Evolutionary conservation across 2,797 vertebrate genomes (phyloP), one percentile per base, ranked within the genome.

Genomic region (Falco cherrug): DNA sequence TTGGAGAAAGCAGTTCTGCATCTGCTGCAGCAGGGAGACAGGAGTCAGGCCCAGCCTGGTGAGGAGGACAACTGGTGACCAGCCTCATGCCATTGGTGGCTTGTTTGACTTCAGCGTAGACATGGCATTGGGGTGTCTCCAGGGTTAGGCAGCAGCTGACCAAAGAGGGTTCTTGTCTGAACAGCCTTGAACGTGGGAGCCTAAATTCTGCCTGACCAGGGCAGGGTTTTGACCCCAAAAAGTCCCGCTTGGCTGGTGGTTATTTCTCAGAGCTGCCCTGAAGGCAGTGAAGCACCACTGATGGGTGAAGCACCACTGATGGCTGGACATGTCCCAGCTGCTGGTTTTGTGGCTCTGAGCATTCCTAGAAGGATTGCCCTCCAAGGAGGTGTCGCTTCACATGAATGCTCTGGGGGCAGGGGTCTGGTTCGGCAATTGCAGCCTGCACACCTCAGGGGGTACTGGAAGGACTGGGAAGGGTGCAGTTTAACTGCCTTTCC

Each of bases 381-480:
- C 47, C 0, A 0, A 57, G 59, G 41, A 39, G 31, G 33, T 43
- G 12, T 16, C 39, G 2, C 31, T 60, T 86, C 39, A 59, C 25
- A 5, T 5, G 37, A 51, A 16, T 65, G 53, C 33, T 76, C n/a
- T 0, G 0, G 0, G 6, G 15, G 2, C 2, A 1, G 11, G 0
- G 4, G 15, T 54, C 47, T 33, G 31, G 2, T 71, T 60, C 5
- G 6, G 77, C 33, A 87, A 16, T 5, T 68, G n/a, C 43, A 93
- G 83, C 48, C 47, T 67, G 39, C 0, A 1, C 16, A 48, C n/a
- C 47, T n/a, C 37, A 28, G 10, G 17, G 0, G 9, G 2, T n/a
- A 15, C 25, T 56, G 56, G 59, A 45, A 69, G 37, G 35, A 41
- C 20, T 39, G 31, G 67, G n/a, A 69, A 65, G 17, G 60, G 26